Evolutionary conservation across 2,797 vertebrate genomes (phyloP).

Genomic region (Chrysolophus pictus): DNA sequence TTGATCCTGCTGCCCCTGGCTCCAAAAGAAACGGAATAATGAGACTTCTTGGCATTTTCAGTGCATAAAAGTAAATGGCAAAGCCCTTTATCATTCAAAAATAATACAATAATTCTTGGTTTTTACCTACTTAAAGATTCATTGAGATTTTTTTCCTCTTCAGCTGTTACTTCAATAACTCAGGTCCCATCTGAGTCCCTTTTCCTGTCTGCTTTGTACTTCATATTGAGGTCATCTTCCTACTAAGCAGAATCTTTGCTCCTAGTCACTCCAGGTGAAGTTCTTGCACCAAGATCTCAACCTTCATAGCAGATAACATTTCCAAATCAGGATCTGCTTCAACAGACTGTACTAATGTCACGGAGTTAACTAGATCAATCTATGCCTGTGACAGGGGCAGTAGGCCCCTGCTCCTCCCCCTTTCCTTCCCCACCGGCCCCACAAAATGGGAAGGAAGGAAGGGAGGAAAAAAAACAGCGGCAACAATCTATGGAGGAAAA

Average conservation of each 20-base stretch:
- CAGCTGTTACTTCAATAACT: background rate
- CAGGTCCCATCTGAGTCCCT: background rate
- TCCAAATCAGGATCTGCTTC: background rate
- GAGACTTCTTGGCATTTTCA: constrained; percentile 24
- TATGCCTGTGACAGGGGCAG: too few species aligned
- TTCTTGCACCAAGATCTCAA: background rate
- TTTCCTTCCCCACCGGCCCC: too few species aligned
- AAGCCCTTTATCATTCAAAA: constrained; percentile 7
- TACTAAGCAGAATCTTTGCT: background rate
- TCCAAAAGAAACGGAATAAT: constrained; percentile 51
- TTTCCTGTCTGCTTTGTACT: background rate
- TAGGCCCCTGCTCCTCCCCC: too few species aligned
- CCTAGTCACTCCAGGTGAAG: background rate
- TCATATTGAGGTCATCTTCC: background rate
- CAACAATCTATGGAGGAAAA: too few species aligned
- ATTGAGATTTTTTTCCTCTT: background rate
- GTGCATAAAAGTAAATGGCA: constrained; percentile 32
- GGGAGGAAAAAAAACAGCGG: too few species aligned
- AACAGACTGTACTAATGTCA: background rate
- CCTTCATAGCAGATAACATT: background rate
- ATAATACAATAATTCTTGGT: background rate
- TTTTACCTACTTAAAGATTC: background rate
- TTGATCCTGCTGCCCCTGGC: background rate
- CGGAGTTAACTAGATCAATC: too few species aligned
- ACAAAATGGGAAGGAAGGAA: too few species aligned